Evolutionary conservation across 2,888 invertebrate genomes (phyloP), one percentile per base, ranked within the genome.

Genomic region (Drosophila kanekoi): DNA sequence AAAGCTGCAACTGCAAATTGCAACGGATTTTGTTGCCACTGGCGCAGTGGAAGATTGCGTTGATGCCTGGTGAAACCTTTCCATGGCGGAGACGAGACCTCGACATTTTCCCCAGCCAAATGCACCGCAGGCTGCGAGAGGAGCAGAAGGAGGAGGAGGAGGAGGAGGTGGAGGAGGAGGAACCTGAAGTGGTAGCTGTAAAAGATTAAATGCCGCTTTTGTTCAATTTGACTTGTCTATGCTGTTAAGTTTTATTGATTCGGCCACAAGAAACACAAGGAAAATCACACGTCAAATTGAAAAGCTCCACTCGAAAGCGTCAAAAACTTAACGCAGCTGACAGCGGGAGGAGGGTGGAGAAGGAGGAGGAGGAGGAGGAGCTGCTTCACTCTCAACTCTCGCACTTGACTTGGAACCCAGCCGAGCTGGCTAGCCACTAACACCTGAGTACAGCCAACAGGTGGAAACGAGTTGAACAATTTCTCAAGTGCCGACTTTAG

Each of bases 1-100:
- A 56, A 45, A 16, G 67, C 61, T 78, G 75, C 84, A 73, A 77
- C 87, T 84, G 87, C 67, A 76, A 75, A 84, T 79, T 81, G 85
- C 88, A 74, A 73, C 59, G 52, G 74, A 73, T 60, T 67, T 60
- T 53, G 53, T 79, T 62, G 74, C 75, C 75, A 79, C 68, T 43
- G 75, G 75, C 79, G 79, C 79, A 35, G 40, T 72, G 63, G 37
- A 48, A 69, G 69, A 69, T 68, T 69, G 70, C 56, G 56, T 61
- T 33, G 33, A 32, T 18, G 37, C 28, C 28, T 28, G 57, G 69
- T 54, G 75, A 76, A 76, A 76, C 75, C 79, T 79, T 75, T 78
- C 68, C 44, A 59, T 54, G 60, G 0, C 28, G 13, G 45, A 61
- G 78, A 72, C 57, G 48, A 75, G 54, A 56, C 61, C 76, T 53